A percentile compares a stretch with the other conserved stretches of the same genome.
Evolutionary conservation across 2,797 vertebrate genomes (phyloP).

Genomic region (Lepus oiostolus): DNA sequence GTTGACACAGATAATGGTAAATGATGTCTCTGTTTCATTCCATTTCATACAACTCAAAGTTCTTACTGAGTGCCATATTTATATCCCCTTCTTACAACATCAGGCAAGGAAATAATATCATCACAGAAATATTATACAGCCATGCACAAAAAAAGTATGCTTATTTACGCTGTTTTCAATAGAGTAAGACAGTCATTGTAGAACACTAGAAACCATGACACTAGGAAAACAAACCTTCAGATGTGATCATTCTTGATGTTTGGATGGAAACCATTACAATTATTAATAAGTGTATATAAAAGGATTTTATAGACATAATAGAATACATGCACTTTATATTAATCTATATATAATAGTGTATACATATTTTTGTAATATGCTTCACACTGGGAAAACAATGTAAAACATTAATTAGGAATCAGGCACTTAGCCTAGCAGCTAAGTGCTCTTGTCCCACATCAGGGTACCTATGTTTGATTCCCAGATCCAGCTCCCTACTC

Average conservation of each 20-base stretch:
- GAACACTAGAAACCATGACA: not conserved
- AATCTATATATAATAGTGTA: not conserved
- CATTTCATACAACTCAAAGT: not conserved
- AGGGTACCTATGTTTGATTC: too few species aligned
- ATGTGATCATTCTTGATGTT: conserved; percentile 5
- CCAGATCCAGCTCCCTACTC: too few species aligned
- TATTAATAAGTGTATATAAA: not conserved
- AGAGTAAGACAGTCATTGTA: not conserved
- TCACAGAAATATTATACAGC: not conserved
- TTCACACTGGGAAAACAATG: not conserved
- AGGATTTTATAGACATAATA: not conserved
- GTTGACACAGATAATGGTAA: not conserved
- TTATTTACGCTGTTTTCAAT: not conserved
- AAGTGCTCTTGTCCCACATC: too few species aligned
- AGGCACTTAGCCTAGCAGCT: too few species aligned
- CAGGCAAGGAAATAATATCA: not conserved
- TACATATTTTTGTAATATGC: not conserved
- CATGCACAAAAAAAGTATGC: not conserved
- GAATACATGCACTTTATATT: not conserved
- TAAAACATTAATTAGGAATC: not conserved
- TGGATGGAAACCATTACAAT: not conserved
- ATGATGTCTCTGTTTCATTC: not conserved
- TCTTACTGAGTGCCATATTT: not conserved
- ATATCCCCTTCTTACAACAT: not conserved
- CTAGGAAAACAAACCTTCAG: not conserved